Evolutionary conservation across 2,888 invertebrate species (phyloP), one percentile per base, ranked within the genome.

Genomic region (Drosophila nigritarsus): DNA sequence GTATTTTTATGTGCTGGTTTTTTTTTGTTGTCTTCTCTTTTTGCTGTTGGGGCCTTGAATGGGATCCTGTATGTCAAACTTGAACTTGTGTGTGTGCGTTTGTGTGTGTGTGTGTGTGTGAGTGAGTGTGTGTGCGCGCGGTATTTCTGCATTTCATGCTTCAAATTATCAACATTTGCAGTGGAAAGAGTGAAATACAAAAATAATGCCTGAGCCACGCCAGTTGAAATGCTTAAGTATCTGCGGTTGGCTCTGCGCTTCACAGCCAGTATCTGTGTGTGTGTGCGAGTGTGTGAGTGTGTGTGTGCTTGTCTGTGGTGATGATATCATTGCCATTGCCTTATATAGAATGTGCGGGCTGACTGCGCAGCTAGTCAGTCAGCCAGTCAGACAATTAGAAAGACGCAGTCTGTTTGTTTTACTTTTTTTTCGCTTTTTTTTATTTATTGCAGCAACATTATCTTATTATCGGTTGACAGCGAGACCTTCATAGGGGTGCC

Each of bases 21-120:
- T 54, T 60, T 71, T 50, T 60, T 50, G 5, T n/a, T 24, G 36
- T 45, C 58, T 65, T 73, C 54, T 54, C 58, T 62, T 58, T 56
- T 49, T 64, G 73, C 66, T 62, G 73, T 83, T 82, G 90, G 90
- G 87, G 90, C 87, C 90, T 90, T 90, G 90, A 89, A 85, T 88
- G 90, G 89, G 90, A 90, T 87, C 87, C 90, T 87, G 90, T 71
- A 82, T 86, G 74, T 73, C 87, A 83, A 89, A 89, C 89, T 84
- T 84, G 83, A 86, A 86, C 84, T 89, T 78, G 83, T 63, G 15
- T 65, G 58, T 70, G 71, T 73, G 64, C 51, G 65, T 53, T 40
- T 49, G 48, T 58, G 53, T 58, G 50, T 54, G 51, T 54, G 51
- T 66, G 29, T 66, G 55, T 64, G 60, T 54, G 65, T 70, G 40